Percentiles rank a stretch among this genome's conserved stretches.
These are phyloP conservation scores for Elysia chlorotica DNA, from an alignment of 1,140 invertebrate genomes.

Conservation along the genomic window DNA sequence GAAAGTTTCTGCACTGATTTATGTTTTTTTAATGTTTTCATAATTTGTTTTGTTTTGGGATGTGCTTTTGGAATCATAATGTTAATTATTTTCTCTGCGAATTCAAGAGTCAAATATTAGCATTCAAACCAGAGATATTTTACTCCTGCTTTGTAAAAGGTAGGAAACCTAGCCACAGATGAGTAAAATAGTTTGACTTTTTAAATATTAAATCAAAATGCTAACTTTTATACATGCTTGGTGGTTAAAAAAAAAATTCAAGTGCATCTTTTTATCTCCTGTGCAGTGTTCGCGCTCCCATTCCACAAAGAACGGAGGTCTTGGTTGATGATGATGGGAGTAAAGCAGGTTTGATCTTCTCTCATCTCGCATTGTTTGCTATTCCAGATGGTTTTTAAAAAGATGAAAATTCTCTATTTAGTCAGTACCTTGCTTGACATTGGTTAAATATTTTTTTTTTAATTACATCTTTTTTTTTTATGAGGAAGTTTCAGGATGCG, in stretches of 20 bases:
- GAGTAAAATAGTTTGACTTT: neutral
- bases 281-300: conserved; percentile 69
- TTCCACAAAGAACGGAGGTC: conserved; percentile 71
- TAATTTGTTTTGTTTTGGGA: no score
- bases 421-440: no score
- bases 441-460: no score
- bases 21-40: no score
- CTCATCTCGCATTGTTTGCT: neutral
- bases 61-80: no score
- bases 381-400: neutral
- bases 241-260: neutral
- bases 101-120: neutral
- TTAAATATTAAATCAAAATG: neutral
- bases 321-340: conserved; percentile 63
- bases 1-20: no score
- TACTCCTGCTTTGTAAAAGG: neutral
- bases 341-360: conserved; percentile 34
- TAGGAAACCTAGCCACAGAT: neutral
- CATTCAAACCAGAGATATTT: neutral
- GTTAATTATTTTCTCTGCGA: no score
- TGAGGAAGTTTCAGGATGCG: no score
- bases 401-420: neutral
- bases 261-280: conserved; percentile 27
- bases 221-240: neutral
- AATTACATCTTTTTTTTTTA: no score